Base-by-base conservation (phyloP, 2,888 invertebrate genomes). In the Spodoptera exigua region DNA sequence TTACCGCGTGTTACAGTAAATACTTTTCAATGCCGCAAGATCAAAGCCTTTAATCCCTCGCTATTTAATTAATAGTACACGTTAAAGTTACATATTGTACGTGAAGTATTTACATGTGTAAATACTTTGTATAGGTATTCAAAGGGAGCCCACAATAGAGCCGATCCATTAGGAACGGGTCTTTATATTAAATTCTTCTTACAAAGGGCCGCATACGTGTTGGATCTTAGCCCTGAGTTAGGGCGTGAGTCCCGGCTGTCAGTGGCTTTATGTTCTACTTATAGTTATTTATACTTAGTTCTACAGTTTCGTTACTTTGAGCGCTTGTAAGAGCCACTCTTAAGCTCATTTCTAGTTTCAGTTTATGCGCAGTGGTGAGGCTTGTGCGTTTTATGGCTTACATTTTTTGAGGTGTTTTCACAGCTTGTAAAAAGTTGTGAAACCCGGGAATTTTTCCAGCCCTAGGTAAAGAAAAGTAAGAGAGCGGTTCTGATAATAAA, bases 131-230 rank as follows among this genome's bases (percentile, higher is more conserved):
- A 12, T 21, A 45, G 3, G 51, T 41, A 53, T 54, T 44, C 16
- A 62, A 61, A 61, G 13, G n/a, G 32, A 39, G 39, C 35, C 27
- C 40, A 55, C 35, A 55, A 66, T 12, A 3, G 39, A 18, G 16
- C 36, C 54, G 48, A 69, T 61, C 40, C 55, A 69, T 61, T 54
- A 27, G 27, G 27, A 27, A 55, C 46, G n/a, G n/a, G n/a, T n/a
- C 32, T 44, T 47, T 63, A 70, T 18, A 66, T 66, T 51, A 70
- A 66, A 66, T 66, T 66, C 70, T 63, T 70, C 70, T 63, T 40
- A 44, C 43, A 37, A 70, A 56, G 47, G 48, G 57, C 43, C 18
- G 18, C 21, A 10, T 70, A 70, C 66, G 57, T 70, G 66, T 66
- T 40, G 40, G 44, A 70, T 16, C 43, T 56, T 56, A 36, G 17